These are phyloP conservation scores for Caenorhabditis elegans DNA, from an alignment of 1,140 invertebrate species.

Conservation along the genomic window WBcel235 BX284604.4:13384001-13384500, in stretches of 20 bases:
- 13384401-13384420: neutral
- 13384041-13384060: neutral
- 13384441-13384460: no score
- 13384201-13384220: neutral
- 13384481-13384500: no score
- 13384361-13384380: constrained; percentile 18
- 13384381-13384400: constrained; percentile 17
- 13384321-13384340: neutral
- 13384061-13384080: neutral
- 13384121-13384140: neutral
- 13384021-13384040: constrained; percentile 17
- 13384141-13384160: neutral
- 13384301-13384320: no score
- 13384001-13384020: constrained; percentile 24
- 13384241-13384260: neutral
- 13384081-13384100: neutral
- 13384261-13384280: no score
- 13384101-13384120: neutral
- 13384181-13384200: constrained; percentile 17
- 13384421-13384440: neutral
- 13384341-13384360: neutral
- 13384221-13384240: constrained; percentile 6
- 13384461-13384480: no score
- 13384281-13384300: no score
- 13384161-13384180: constrained; percentile 1